Evolutionary conservation across 2,113 vertebrate genomes (phyloP), one percentile per base, ranked within the genome.

Genomic region (Microtus pennsylvanicus): DNA sequence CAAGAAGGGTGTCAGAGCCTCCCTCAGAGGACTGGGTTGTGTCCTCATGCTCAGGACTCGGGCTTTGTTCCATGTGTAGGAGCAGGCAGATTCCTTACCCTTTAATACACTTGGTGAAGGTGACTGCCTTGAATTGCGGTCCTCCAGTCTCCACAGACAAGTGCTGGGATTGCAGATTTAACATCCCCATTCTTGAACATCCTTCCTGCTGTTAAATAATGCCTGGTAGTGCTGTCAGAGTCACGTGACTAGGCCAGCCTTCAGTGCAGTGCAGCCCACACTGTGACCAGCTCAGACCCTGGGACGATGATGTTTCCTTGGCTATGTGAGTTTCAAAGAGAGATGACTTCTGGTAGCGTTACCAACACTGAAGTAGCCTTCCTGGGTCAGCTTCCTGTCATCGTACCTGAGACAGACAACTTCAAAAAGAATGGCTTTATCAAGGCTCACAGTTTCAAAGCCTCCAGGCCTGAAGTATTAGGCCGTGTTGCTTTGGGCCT

Each of bases 221-320:
- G 63, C 83, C 28, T 55, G 52, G 30, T 87, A 30, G 9, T 21
- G 1, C 50, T 0, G 0, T 63, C 26, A 19, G 14, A 24, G 55
- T 65, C 78, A 47, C 0, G 0, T 67, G 93, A 19, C 47, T 7
- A 19, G 42, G 77, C 33, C n/a, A 50, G 61, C 47, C 74, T 13
- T 26, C 28, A 47, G 42, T 50, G 26, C n/a, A 3, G 14, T 3
- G 3, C 12, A 21, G 22, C 24, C 83, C 42, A 77, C 30, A 16
- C 7, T 42, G 52, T 7, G 26, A 78, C 93, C 65, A 55, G 65
- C 70, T 74, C 78, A 13, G 90, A 65, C 0, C 1, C 76, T 17
- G 0, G 2, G 72, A 61, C 61, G 2, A 50, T 14, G 0, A 14
- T 30, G 0, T 35, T 0, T 3, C 47, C 63, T 8, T 1, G 3